Evolutionary conservation across 2,888 invertebrate species (phyloP).

Genomic region (Noctua janthina): DNA sequence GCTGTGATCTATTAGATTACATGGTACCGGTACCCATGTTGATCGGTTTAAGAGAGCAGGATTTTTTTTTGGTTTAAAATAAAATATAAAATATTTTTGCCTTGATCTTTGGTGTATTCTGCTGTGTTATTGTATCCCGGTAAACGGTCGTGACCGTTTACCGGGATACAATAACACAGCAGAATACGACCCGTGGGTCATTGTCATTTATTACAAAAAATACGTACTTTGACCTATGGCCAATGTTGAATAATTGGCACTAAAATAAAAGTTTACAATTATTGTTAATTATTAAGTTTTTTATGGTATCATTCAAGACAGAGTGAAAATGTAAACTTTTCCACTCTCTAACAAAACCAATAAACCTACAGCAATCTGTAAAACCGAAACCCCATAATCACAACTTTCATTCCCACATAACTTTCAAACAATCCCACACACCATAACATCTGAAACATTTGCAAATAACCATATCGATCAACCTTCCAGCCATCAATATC

Average conservation of each 20-base stretch:
- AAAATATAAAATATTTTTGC: no score
- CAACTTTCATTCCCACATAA: conserved; percentile 35
- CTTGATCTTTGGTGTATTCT: neutral
- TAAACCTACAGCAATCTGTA: neutral
- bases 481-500: conserved; percentile 48
- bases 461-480: conserved; percentile 41
- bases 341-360: neutral
- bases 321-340: neutral
- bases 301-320: neutral
- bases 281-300: neutral
- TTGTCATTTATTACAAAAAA: no score
- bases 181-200: no score
- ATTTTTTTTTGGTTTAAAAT: neutral
- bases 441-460: conserved; percentile 44
- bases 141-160: no score
- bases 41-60: neutral
- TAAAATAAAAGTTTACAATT: neutral
- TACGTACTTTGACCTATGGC: neutral
- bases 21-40: conserved; percentile 8
- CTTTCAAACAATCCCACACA: conserved; percentile 13
- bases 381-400: conserved; percentile 14
- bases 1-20: conserved; percentile 57
- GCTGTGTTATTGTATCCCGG: neutral
- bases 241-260: neutral
- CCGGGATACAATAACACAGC: no score